A percentile compares a stretch with the other conserved stretches of the same genome.
Conservation (phyloP, 2,888 invertebrate genomes). For the Fabriciana adippe region DNA sequence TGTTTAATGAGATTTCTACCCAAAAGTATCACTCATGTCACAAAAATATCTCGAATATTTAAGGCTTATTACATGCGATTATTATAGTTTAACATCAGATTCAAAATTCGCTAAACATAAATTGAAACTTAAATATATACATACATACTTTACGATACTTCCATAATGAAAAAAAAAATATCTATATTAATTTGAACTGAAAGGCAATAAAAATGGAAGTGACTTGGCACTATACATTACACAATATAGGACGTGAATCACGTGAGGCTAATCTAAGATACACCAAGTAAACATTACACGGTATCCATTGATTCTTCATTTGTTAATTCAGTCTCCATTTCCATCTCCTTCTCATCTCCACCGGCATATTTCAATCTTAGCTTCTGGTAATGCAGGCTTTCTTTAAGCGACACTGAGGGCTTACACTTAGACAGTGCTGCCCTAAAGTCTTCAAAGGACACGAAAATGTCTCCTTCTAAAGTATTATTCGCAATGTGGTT, state of each 20-base stretch:
- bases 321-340: slow-evolving; percentile 80
- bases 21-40: slow-evolving; percentile 36
- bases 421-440: slow-evolving; percentile 89
- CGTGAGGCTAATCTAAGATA: neutral
- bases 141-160: slow-evolving; percentile 4
- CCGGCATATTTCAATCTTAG: slow-evolving; percentile 86
- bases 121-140: slow-evolving; percentile 3
- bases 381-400: slow-evolving; percentile 89
- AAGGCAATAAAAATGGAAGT: slow-evolving; percentile 37
- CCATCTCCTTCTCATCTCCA: slow-evolving; percentile 77
- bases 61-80: slow-evolving; percentile 7
- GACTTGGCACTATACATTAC: slow-evolving; percentile 60
- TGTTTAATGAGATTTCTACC: slow-evolving; percentile 39
- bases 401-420: slow-evolving; percentile 93
- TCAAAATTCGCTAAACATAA: neutral
- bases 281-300: slow-evolving; percentile 47
- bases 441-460: slow-evolving; percentile 88
- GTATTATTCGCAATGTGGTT: slow-evolving; percentile 85
- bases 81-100: neutral
- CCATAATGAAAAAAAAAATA: neutral
- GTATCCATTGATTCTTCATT: slow-evolving; percentile 79
- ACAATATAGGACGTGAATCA: slow-evolving; percentile 45
- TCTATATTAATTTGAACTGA: slow-evolving; percentile 28
- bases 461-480: slow-evolving; percentile 81
- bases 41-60: slow-evolving; percentile 28